Evolutionary conservation across 2,888 invertebrate species (phyloP), one percentile per base, ranked within the genome.

Genomic region (Gymnocheta viridis): DNA sequence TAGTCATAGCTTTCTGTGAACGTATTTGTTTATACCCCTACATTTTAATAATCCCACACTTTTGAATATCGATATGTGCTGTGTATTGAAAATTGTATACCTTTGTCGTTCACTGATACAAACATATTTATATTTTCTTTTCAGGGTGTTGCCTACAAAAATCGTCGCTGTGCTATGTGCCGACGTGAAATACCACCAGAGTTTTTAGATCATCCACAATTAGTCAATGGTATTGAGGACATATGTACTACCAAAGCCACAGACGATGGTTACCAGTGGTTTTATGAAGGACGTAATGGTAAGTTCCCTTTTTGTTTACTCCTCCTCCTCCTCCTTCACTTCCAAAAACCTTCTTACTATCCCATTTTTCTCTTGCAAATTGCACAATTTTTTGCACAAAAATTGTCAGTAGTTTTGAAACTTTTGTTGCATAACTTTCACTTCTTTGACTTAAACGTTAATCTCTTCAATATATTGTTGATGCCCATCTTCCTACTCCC

Each of bases 271-370:
- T 96, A 96, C 89, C 97, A 97, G 88, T 99, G 98, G 98, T 99
- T 96, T 92, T 99, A 99, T 91, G 98, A 98, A 93, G 98, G 98
- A 27, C 93, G 96, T 88, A 97, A 97, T 93, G 97, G 97, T 97
- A 94, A 93, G 93, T 90, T 29, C 19, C 0, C 4, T 38, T 38
- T 22, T 4, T 27, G 0, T 12, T 24, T 41, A 54, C 22, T n/a
- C 5, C 10, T 4, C n/a, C 10, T 19, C 7, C 3, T 51, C 14
- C n/a, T n/a, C 2, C 6, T 9, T 17, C 27, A 19, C 22, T 19
- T 19, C 27, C 17, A 7, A 12, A 22, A 17, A 1, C n/a, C 2
- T 22, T 24, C n/a, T n/a, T n/a, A n/a, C n/a, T n/a, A n/a, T n/a
- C 17, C 22, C 9, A 19, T 17, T 22, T 27, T 17, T 22, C 12